Conservation (phyloP, 2,113 vertebrate genomes). For the Nestor notabilis region DNA sequence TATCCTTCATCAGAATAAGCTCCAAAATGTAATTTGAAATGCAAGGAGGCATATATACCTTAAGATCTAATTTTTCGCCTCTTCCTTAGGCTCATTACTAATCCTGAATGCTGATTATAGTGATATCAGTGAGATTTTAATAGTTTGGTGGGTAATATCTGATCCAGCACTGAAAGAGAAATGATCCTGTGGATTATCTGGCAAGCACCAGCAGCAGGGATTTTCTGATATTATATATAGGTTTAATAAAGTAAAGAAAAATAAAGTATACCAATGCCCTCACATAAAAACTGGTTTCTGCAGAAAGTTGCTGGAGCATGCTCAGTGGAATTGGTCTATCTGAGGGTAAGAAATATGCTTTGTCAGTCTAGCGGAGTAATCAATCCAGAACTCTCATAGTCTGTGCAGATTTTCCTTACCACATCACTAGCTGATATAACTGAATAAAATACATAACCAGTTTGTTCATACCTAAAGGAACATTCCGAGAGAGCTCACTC, state of each 20-base stretch:
- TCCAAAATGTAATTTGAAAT: background rate
- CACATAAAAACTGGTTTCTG: background rate
- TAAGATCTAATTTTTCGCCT: background rate
- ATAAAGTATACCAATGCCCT: background rate
- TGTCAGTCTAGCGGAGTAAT: background rate
- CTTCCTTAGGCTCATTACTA: background rate
- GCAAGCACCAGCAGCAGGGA: background rate
- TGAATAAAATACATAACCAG: background rate
- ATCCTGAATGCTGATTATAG: background rate
- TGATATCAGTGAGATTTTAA: background rate
- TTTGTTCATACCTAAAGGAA: background rate
- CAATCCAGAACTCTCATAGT: background rate
- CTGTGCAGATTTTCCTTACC: background rate
- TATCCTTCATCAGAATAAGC: background rate
- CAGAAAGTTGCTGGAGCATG: background rate
- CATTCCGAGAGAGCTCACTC: background rate
- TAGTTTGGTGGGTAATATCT: background rate
- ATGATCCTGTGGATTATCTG: background rate
- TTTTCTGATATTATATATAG: background rate
- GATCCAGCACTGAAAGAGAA: background rate
- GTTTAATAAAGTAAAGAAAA: constrained; percentile 4
- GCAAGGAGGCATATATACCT: background rate
- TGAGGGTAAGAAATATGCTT: background rate
- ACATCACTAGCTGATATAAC: background rate
- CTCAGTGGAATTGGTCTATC: background rate